Conservation (phyloP, 2,888 invertebrate genomes). For the Tenthredo scrophulariae region DNA sequence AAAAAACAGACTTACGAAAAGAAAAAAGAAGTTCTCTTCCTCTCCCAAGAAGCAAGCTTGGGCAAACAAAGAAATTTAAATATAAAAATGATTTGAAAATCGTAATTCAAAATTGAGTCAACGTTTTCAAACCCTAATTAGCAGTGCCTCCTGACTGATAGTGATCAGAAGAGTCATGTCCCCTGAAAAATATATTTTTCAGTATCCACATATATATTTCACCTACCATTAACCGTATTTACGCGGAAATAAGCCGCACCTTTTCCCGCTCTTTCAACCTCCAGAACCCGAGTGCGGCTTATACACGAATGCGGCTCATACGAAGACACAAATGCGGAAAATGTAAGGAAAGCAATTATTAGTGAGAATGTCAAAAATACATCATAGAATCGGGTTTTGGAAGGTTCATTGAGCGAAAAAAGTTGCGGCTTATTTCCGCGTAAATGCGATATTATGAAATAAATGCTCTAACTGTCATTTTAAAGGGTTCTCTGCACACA, state of each 20-base stretch:
- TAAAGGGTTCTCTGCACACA: conserved; percentile 89
- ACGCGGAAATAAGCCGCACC: no score
- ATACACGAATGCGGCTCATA: no score
- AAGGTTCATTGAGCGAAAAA: no score
- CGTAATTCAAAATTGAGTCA: neutral
- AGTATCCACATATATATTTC: neutral
- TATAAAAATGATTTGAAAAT: conserved; percentile 12
- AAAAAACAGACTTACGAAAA: neutral
- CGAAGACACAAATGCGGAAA: no score
- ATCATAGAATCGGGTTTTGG: no score
- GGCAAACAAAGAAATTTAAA: neutral
- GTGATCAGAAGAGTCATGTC: conserved; percentile 41
- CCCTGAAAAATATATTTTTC: neutral
- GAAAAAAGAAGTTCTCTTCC: neutral
- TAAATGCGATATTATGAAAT: conserved; percentile 80
- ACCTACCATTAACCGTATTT: no score
- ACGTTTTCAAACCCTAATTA: conserved; percentile 1
- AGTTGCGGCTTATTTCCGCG: no score
- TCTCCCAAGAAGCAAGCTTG: neutral
- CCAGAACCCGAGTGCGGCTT: no score
- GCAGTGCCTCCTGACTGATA: conserved; percentile 18
- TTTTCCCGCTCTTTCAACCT: no score
- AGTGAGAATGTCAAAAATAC: no score
- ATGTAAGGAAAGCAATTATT: no score
- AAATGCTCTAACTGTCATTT: conserved; percentile 84